phyloP scores from a whole-genome alignment of 1,140 invertebrate genomes.

The Apocrypta bakeri region DNA sequence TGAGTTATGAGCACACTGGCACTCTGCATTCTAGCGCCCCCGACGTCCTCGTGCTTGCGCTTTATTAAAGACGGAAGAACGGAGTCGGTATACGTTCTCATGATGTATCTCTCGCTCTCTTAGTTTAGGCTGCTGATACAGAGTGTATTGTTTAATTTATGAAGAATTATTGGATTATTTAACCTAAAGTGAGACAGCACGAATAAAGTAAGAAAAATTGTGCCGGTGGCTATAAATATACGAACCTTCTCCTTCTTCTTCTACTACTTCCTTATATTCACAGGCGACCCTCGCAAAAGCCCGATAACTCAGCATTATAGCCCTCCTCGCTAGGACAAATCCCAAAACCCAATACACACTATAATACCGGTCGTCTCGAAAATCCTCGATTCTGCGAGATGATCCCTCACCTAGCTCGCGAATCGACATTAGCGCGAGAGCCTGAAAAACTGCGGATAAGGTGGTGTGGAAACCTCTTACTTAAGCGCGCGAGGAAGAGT shows the following conservation, averaged over 20 bases:
- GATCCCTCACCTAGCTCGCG: not conserved
- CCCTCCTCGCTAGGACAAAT: not conserved
- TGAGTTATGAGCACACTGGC: slow-evolving; percentile 9
- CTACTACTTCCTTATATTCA: not conserved
- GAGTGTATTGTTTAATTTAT: not conserved
- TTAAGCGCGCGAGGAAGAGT: not conserved
- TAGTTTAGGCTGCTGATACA: no score
- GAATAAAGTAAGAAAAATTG: not conserved
- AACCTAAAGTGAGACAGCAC: not conserved
- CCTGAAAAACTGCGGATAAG: not conserved
- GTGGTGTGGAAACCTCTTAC: no score
- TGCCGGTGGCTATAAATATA: no score
- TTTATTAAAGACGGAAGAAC: slow-evolving; percentile 36
- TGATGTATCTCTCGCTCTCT: not conserved
- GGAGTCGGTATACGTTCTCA: no score
- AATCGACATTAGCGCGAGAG: not conserved
- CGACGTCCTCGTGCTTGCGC: not conserved
- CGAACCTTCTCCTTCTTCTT: not conserved
- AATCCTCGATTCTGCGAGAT: not conserved
- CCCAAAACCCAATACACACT: not conserved
- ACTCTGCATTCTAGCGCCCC: not conserved
- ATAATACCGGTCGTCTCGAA: not conserved
- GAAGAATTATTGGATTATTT: not conserved
- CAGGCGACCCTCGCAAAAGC: not conserved
- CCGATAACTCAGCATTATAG: not conserved